Evolutionary conservation across 1,140 invertebrate species (phyloP), one percentile per base, ranked within the genome.

Genomic region (Holotrichia oblita): DNA sequence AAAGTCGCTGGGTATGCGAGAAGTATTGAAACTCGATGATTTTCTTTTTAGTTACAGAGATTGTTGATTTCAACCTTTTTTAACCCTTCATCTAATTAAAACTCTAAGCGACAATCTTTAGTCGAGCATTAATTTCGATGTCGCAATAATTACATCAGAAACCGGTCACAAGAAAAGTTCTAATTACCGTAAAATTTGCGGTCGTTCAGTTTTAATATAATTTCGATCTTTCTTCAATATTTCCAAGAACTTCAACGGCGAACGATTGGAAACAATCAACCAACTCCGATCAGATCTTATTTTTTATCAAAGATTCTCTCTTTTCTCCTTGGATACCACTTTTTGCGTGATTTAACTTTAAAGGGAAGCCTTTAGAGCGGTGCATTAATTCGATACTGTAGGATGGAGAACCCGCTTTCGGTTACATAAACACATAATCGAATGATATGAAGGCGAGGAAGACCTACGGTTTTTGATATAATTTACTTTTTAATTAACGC

Each of bases 271-370:
- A 55, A 55, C 48, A 55, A 55, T 55, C 14, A 55, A 55, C 48
- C 48, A 6, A 55, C 48, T 17, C 48, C 48, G 48, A 55, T 55
- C 48, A 55, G 48, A 55, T 55, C 48, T 55, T 55, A 55, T 55
- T 55, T 55, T n/a, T 55, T 55, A 55, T 55, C 48, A 55, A 55
- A 55, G 48, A 6, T 14, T 55, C 17, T 17, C 48, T 55, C 17
- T 44, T 55, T 55, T 55, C n/a, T 17, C 48, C 48, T 55, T 20
- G n/a, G 17, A 55, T 55, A 17, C 48, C 48, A 55, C 14, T 55
- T 55, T 14, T 55, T 55, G 48, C 48, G 48, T 55, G 48, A 55
- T 55, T 55, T 55, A 55, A 55, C 48, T 17, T 55, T 17, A 55
- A 55, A 55, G 48, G 48, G 48, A 55, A 55, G 48, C 48, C 48